Conservation (phyloP, 30 jellyfish, hydroid and myxozoan species). For the Kudoa iwatai region DNA sequence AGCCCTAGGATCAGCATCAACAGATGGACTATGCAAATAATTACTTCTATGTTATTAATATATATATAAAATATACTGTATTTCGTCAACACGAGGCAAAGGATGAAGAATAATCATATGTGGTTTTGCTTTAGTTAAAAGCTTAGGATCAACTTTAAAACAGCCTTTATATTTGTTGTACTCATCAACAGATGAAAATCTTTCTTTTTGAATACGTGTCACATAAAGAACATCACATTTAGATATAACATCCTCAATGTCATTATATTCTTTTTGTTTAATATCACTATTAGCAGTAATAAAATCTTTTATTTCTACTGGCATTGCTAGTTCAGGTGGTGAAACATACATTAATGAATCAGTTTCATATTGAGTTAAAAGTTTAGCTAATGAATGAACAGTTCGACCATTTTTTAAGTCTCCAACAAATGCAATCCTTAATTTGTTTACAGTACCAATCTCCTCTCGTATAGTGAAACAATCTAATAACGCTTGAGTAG, state of each 20-base stretch:
- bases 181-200: constrained; percentile 17
- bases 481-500: constrained; percentile 68
- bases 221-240: constrained; percentile 42
- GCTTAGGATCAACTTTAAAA: constrained; percentile 28
- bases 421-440: constrained; percentile 82
- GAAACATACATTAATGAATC: constrained; percentile 43
- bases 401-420: constrained; percentile 75
- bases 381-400: constrained; percentile 60
- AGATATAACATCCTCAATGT: constrained; percentile 67
- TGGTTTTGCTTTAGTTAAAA: constrained; percentile 45
- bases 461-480: constrained; percentile 64
- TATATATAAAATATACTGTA: constrained; percentile 7
- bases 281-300: not conserved
- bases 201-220: constrained; percentile 67
- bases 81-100: constrained; percentile 48
- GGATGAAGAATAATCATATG: constrained; percentile 89
- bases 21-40: constrained; percentile 3
- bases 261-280: constrained; percentile 5
- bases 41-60: not conserved
- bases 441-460: constrained; percentile 74
- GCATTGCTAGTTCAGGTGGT: constrained; percentile 38
- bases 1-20: constrained; percentile 84
- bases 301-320: constrained; percentile 14
- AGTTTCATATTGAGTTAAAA: constrained; percentile 32
- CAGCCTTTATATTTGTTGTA: constrained; percentile 36